Conservation (phyloP, 2,797 vertebrate genomes). For the Anas acuta region DNA sequence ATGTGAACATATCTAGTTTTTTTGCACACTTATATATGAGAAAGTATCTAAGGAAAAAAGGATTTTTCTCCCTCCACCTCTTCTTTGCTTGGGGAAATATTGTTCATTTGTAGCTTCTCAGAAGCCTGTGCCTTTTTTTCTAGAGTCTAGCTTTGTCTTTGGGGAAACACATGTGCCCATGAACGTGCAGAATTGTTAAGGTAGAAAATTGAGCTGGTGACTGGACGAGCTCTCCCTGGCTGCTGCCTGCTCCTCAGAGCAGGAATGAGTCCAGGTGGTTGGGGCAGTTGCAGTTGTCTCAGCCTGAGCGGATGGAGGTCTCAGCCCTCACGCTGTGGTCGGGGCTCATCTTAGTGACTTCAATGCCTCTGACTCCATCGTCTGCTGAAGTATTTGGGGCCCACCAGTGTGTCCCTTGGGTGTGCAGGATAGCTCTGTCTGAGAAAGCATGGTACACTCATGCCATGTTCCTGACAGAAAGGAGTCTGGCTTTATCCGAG, state of each 20-base stretch:
- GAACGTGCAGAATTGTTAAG: background rate
- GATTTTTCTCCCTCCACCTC: background rate
- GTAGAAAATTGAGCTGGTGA: background rate
- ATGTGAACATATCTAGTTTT: background rate
- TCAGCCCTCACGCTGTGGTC: background rate
- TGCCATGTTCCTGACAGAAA: background rate
- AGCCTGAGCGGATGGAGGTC: background rate
- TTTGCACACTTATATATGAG: background rate
- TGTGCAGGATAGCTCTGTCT: background rate
- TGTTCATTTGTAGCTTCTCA: background rate
- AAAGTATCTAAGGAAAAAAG: background rate
- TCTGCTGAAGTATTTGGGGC: background rate
- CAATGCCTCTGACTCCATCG: background rate
- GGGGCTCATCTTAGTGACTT: rapidly evolving
- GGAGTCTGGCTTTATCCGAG: background rate
- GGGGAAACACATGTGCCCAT: rapidly evolving
- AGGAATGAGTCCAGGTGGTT: background rate
- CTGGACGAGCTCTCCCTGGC: background rate
- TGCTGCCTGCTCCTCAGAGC: background rate
- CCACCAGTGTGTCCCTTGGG: background rate
- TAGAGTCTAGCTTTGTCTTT: background rate
- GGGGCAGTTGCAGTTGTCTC: background rate
- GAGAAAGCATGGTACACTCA: background rate
- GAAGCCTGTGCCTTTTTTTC: background rate
- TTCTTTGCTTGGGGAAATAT: background rate